Base-by-base conservation (phyloP, 2,797 vertebrate genomes). In the Rhynchonycteris naso region DNA sequence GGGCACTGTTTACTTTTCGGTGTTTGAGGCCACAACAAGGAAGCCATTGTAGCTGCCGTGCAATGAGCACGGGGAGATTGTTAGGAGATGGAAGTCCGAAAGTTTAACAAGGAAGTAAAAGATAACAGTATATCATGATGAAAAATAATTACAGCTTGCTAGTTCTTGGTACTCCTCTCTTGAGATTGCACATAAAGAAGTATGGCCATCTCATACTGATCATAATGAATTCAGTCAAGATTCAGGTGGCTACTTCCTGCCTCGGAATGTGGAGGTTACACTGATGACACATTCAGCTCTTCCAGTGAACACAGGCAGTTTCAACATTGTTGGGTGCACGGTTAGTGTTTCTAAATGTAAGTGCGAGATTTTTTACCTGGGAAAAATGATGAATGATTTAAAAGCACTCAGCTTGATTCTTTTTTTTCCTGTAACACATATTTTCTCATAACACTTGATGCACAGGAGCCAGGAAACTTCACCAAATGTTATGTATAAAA, bases 321-420 rank as follows among this genome's bases (percentile, higher is more conserved):
- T 74, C 58, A 15, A 1, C 33, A 43, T 50, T 14, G 5, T 26
- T 61, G 56, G 43, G 54, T 91, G 15, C 12, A n/a, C 1, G 22
- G 50, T n/a, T n/a, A 87, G 80, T 65, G n/a, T 72, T 76, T 80
- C 43, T 76, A 58, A 88, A 72, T 54, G 79, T 24, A 86, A 93
- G 71, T 71, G 59, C 83, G 88, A 52, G 28, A 35, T 68, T 79
- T 91, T 86, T 89, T 74, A 84, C 93, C 68, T 56, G 22, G n/a
- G 61, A 90, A 91, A 47, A 78, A 93, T 87, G 83, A 94, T 95
- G n/a, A 93, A 94, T 96, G 95, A 94, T 94, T 94, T 15, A 91
- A 94, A 93, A 96, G 47, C 35, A 30, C 30, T 93, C 90, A 43
- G 56, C 38, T 88, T 89, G 28, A 74, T 78, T 95, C 63, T 72